A percentile compares a stretch with the other conserved stretches of the same genome.
Evolutionary conservation across 2,113 vertebrate species (phyloP).

Genomic region (Heteronetta atricapilla): DNA sequence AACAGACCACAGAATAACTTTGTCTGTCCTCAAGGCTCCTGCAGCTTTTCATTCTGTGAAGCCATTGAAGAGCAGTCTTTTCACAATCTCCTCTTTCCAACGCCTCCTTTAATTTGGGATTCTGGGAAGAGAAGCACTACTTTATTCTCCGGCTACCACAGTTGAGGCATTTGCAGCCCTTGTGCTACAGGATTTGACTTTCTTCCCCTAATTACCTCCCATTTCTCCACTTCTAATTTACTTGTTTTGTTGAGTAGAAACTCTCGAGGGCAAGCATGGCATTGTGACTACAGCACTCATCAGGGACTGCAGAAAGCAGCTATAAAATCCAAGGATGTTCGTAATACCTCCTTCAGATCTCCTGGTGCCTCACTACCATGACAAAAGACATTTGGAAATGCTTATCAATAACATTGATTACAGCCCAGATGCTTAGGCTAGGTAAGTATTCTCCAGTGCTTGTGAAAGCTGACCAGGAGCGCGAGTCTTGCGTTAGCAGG

Average conservation of each 20-base stretch:
- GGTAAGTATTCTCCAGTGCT: not conserved
- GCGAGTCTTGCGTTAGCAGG: not conserved
- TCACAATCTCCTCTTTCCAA: not conserved
- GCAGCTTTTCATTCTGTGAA: not conserved
- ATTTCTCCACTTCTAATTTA: conserved; percentile 33
- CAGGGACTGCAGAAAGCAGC: not conserved
- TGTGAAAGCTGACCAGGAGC: not conserved
- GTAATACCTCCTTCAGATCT: not conserved
- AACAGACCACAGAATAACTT: not conserved
- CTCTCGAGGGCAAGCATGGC: not conserved
- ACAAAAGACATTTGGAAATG: conserved; percentile 32
- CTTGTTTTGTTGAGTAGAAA: not conserved
- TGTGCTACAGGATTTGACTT: not conserved
- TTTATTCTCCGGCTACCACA: not conserved
- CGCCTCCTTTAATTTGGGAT: not conserved
- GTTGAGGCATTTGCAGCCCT: not conserved
- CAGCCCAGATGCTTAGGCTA: not conserved
- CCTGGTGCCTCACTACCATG: not conserved
- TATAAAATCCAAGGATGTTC: not conserved
- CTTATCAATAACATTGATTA: conserved; percentile 43
- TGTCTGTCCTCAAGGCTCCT: not conserved
- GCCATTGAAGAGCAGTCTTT: not conserved
- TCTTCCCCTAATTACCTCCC: not conserved
- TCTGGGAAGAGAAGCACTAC: not conserved
- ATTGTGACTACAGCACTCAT: not conserved